Percentiles rank a stretch among this genome's conserved stretches.
Evolutionary conservation across 1,140 invertebrate species (phyloP).

Genomic region (Paracyclopina nana): DNA sequence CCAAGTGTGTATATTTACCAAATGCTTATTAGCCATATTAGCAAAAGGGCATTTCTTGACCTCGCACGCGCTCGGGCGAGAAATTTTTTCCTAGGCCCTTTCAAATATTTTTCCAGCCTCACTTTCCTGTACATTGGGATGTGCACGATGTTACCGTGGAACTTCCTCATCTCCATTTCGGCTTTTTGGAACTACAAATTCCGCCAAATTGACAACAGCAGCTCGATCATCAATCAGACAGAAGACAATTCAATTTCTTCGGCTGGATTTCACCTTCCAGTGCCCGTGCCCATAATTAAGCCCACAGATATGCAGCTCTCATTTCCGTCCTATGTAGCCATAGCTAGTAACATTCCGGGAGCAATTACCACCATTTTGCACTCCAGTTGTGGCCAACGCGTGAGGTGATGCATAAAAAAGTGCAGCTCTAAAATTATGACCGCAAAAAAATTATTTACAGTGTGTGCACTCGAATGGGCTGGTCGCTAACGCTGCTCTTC

Average conservation of each 20-base stretch:
- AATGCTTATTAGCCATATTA: too few relatives aligned
- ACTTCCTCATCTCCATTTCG: slow-evolving; percentile 80
- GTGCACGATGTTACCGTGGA: slow-evolving; percentile 73
- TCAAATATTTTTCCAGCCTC: background rate
- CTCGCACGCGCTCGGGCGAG: too few relatives aligned
- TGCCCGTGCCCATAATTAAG: background rate
- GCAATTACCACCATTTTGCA: slow-evolving; percentile 64
- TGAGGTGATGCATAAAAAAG: background rate
- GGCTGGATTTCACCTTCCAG: background rate
- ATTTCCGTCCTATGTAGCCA: slow-evolving; percentile 47
- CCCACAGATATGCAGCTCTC: slow-evolving; percentile 15
- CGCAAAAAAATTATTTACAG: background rate
- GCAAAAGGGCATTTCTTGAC: too few relatives aligned
- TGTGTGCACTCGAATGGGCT: background rate
- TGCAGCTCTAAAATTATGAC: background rate
- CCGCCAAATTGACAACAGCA: slow-evolving; percentile 51
- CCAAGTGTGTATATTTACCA: too few relatives aligned
- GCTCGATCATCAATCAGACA: too few relatives aligned
- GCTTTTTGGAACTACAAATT: slow-evolving; percentile 18
- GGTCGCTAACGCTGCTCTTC: background rate
- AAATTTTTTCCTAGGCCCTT: background rate
- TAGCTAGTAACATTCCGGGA: slow-evolving; percentile 61
- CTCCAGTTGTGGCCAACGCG: slow-evolving; percentile 47
- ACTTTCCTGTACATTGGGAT: slow-evolving; percentile 41
- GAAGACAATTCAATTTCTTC: too few relatives aligned